A percentile compares a stretch with the other conserved stretches of the same genome.
Conservation (phyloP, 2,888 invertebrate genomes). For the Cerastis leucographa region DNA sequence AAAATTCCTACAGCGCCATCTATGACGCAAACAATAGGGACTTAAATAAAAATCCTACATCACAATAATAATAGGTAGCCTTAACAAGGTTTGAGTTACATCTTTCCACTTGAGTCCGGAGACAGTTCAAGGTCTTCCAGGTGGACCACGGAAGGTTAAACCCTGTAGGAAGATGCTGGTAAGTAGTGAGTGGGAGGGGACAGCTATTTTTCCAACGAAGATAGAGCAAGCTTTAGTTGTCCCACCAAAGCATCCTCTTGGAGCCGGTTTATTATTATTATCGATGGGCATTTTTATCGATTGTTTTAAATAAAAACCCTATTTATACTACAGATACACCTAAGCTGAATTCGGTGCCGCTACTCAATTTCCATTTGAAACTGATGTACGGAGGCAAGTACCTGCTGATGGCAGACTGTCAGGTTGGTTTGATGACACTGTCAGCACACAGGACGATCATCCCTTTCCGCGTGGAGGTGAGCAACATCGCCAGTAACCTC, state of each 20-base stretch:
- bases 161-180: too few species aligned
- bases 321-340: conserved; percentile 71
- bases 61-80: neutral
- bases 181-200: too few species aligned
- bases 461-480: conserved; percentile 73
- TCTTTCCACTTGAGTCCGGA: too few species aligned
- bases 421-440: conserved; percentile 71
- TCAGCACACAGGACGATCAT: conserved; percentile 60
- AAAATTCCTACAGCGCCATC: neutral
- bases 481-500: conserved; percentile 63
- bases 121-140: too few species aligned
- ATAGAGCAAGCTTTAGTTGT: neutral
- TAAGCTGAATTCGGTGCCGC: conserved; percentile 69
- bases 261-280: neutral
- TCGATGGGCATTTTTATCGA: neutral
- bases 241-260: neutral
- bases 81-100: too few species aligned
- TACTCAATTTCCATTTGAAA: conserved; percentile 80
- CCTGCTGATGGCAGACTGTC: conserved; percentile 81
- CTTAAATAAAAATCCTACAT: neutral
- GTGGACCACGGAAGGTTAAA: too few species aligned
- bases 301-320: neutral
- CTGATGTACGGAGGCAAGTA: conserved; percentile 75
- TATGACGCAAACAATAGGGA: neutral
- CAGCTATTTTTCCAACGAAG: neutral